These are phyloP conservation scores for Coryphaenoides rupestris DNA, from an alignment of 2,113 vertebrate genomes.

Conservation along the genomic window DNA sequence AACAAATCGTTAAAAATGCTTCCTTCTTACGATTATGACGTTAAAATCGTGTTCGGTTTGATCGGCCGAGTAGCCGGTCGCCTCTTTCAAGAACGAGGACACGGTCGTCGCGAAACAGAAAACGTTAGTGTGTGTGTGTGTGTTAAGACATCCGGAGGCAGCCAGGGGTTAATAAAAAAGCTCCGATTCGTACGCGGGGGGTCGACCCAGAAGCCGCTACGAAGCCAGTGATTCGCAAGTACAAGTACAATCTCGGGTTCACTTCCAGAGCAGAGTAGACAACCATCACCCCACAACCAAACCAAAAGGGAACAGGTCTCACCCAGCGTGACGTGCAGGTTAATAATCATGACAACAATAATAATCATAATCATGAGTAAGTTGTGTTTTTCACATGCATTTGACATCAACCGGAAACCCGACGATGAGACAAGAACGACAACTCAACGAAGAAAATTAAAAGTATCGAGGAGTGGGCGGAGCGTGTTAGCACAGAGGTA, in stretches of 20 bases:
- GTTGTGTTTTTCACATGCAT: too few relatives aligned
- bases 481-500: slow-evolving; percentile 77
- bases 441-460: slow-evolving; percentile 32
- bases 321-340: slow-evolving; percentile 62
- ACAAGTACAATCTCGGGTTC: slow-evolving; percentile 44
- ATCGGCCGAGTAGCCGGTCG: slow-evolving; percentile 10
- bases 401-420: too few relatives aligned
- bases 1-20: slow-evolving; percentile 68
- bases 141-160: too few relatives aligned
- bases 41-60: not conserved
- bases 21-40: slow-evolving; percentile 8
- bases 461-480: slow-evolving; percentile 41
- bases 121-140: too few relatives aligned
- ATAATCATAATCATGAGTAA: too few relatives aligned
- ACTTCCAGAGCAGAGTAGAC: slow-evolving; percentile 34
- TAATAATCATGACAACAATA: slow-evolving; percentile 2
- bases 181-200: too few relatives aligned
- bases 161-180: not conserved
- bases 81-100: slow-evolving; percentile 34
- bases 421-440: slow-evolving; percentile 19
- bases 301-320: slow-evolving; percentile 17
- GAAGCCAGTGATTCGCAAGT: slow-evolving; percentile 75
- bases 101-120: not conserved
- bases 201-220: slow-evolving; percentile 34
- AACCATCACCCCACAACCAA: slow-evolving; percentile 43